These are phyloP conservation scores for Oasisia sp. DNA, from an alignment of 2,888 invertebrate species.

Conservation along the genomic window DNA sequence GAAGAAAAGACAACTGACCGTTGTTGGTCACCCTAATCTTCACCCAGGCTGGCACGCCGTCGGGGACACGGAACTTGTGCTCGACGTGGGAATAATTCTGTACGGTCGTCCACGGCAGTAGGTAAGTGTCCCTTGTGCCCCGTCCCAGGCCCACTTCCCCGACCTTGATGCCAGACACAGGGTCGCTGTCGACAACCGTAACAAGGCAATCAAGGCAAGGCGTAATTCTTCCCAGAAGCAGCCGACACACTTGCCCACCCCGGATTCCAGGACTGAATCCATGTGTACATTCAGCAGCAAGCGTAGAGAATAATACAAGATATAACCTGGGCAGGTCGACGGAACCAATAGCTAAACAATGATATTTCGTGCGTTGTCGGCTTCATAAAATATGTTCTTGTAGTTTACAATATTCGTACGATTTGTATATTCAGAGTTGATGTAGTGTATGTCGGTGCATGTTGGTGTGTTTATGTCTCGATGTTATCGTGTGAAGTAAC, in stretches of 20 bases:
- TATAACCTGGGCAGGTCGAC: too few relatives aligned
- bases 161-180: conserved; percentile 45
- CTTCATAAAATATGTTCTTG: too few relatives aligned
- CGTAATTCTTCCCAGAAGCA: too few relatives aligned
- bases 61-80: conserved; percentile 42
- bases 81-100: conserved; percentile 28
- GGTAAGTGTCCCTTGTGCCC: conserved; percentile 45
- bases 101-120: conserved; percentile 42
- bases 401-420: too few relatives aligned
- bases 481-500: too few relatives aligned
- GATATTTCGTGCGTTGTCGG: too few relatives aligned
- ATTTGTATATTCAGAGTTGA: too few relatives aligned
- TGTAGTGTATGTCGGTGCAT: background rate
- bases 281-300: too few relatives aligned
- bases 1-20: conserved; percentile 39
- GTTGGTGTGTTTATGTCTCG: background rate
- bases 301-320: too few relatives aligned
- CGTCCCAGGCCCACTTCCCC: conserved; percentile 48
- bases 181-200: background rate
- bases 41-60: conserved; percentile 53
- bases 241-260: too few relatives aligned
- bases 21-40: conserved; percentile 49
- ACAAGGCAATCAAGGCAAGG: background rate
- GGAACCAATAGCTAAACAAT: too few relatives aligned
- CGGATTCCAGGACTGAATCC: too few relatives aligned